These are phyloP conservation scores for Molanna angustata DNA, from an alignment of 2,888 invertebrate genomes.

Conservation along the genomic window DNA sequence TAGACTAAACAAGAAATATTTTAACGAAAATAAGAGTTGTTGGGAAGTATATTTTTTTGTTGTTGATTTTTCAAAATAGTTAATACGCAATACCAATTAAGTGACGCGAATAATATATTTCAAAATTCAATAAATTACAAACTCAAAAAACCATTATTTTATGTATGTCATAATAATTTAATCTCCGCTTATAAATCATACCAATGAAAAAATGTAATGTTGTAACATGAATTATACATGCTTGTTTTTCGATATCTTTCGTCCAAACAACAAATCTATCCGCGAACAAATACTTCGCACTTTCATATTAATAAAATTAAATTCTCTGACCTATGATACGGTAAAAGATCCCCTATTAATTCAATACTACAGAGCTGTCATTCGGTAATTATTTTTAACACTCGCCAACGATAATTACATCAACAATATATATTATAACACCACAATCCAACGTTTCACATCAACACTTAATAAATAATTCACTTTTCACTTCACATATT, in stretches of 20 bases:
- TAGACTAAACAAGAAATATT: no score
- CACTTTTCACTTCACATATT: neutral
- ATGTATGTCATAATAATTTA: no score
- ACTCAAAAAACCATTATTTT: no score
- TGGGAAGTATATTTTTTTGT: no score
- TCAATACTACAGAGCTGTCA: constrained; percentile 17
- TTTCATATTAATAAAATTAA: neutral
- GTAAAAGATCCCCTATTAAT: constrained; percentile 1
- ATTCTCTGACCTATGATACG: constrained; percentile 13
- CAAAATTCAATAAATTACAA: no score
- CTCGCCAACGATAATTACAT: constrained; percentile 22
- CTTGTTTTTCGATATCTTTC: neutral
- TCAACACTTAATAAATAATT: constrained; percentile 12
- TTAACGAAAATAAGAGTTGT: no score
- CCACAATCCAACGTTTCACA: constrained; percentile 1
- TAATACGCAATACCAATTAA: no score
- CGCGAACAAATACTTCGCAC: neutral
- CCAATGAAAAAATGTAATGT: no score
- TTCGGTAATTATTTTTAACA: constrained; percentile 20
- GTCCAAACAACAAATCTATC: neutral
- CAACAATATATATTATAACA: constrained; percentile 27
- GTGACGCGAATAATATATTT: no score
- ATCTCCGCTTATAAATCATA: no score
- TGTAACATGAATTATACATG: neutral
- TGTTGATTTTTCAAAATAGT: no score